Evolutionary conservation across 2,113 vertebrate species (phyloP).

Genomic region (Rhegmatorhina hoffmannsi): DNA sequence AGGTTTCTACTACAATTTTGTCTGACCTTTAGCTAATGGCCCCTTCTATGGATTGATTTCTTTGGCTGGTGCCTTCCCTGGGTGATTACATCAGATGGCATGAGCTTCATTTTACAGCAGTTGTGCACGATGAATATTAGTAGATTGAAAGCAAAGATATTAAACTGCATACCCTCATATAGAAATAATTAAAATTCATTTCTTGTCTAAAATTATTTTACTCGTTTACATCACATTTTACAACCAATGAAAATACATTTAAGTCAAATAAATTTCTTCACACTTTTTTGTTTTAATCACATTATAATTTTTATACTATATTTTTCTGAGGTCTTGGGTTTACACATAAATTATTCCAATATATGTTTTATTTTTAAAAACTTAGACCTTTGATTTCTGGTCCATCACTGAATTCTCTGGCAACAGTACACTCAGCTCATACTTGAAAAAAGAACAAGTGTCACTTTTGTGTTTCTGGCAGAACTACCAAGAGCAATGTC

Average conservation of each 20-base stretch:
- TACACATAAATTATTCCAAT: neutral
- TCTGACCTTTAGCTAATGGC: conserved; percentile 44
- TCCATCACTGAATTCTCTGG: neutral
- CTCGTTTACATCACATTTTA: neutral
- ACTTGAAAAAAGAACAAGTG: neutral
- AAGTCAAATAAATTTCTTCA: neutral
- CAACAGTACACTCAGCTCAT: neutral
- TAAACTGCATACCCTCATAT: neutral
- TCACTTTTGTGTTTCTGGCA: neutral
- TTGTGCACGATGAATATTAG: neutral
- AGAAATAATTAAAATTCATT: neutral
- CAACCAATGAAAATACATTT: neutral
- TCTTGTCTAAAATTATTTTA: neutral
- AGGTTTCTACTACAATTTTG: neutral
- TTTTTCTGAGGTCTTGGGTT: neutral
- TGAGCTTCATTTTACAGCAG: neutral
- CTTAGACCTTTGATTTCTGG: neutral
- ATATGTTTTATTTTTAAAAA: neutral
- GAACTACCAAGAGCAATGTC: neutral
- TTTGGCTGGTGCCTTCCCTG: neutral
- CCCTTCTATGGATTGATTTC: neutral
- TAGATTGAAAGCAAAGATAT: neutral
- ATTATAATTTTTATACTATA: neutral
- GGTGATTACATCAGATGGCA: neutral
- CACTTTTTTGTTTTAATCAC: neutral